These are phyloP conservation scores for Ovis aries DNA, from an alignment of 2,113 vertebrate genomes.

Conservation along the genomic window ARS-UI_Ramb_v3.0 NC_056057.1:28955501-28956000, in stretches of 20 bases:
- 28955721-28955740: conserved; percentile 35
- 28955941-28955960: not conserved
- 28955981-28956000: not conserved
- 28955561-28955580: conserved; percentile 75
- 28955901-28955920: not conserved
- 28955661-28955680: conserved; percentile 67
- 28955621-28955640: conserved; percentile 81
- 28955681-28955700: conserved; percentile 70
- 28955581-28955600: conserved; percentile 83
- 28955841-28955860: conserved; percentile 9
- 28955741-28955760: conserved; percentile 74
- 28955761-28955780: conserved; percentile 68
- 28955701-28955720: not conserved
- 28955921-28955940: not conserved
- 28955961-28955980: not conserved
- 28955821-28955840: not conserved
- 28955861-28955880: not conserved
- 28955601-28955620: conserved; percentile 84
- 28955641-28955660: conserved; percentile 74
- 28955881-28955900: not conserved
- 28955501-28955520: conserved; percentile 82
- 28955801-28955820: not conserved
- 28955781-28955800: conserved; percentile 56
- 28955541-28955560: conserved; percentile 78
- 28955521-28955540: conserved; percentile 82